Conservation (phyloP, 92 coral and sea anemone genomes). For the Parazoanthus atlanticus region DNA sequence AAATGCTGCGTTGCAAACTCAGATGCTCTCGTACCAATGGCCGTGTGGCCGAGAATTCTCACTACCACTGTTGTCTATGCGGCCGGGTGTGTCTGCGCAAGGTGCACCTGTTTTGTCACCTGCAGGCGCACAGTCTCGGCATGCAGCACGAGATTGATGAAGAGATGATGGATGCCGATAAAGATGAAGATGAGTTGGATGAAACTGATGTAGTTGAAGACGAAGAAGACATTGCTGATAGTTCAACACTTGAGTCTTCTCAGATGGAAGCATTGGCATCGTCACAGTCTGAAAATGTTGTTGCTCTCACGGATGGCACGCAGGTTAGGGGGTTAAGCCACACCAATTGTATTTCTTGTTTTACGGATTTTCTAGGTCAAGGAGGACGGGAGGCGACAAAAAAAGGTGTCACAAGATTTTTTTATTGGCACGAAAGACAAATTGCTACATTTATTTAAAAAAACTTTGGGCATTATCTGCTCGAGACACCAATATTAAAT, state of each 20-base stretch:
- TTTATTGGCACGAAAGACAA: too few relatives aligned
- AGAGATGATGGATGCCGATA: slow-evolving; percentile 67
- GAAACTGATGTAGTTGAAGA: slow-evolving; percentile 70
- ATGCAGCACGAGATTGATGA: slow-evolving; percentile 74
- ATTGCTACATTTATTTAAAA: too few relatives aligned
- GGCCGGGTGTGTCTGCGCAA: slow-evolving; percentile 87
- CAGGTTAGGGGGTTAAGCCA: slow-evolving; percentile 53
- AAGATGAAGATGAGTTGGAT: slow-evolving; percentile 65
- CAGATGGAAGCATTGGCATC: slow-evolving; percentile 65
- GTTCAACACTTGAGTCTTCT: slow-evolving; percentile 70
- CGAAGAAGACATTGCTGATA: slow-evolving; percentile 65
- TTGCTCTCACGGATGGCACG: slow-evolving; percentile 82
- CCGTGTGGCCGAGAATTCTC: slow-evolving; percentile 83
- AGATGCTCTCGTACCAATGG: slow-evolving; percentile 82
- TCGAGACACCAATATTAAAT: too few relatives aligned
- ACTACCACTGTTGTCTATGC: slow-evolving; percentile 92
- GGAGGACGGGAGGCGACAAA: too few relatives aligned
- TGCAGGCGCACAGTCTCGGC: slow-evolving; percentile 85
- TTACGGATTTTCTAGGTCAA: too few relatives aligned
- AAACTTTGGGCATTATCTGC: too few relatives aligned
- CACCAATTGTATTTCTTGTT: too few relatives aligned
- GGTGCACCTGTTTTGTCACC: slow-evolving; percentile 86
- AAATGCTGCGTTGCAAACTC: slow-evolving; percentile 82
- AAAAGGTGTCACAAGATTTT: too few relatives aligned
- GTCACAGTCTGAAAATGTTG: slow-evolving; percentile 65